Evolutionary conservation across 2,888 invertebrate genomes (phyloP).

Genomic region (Papilio protenor): DNA sequence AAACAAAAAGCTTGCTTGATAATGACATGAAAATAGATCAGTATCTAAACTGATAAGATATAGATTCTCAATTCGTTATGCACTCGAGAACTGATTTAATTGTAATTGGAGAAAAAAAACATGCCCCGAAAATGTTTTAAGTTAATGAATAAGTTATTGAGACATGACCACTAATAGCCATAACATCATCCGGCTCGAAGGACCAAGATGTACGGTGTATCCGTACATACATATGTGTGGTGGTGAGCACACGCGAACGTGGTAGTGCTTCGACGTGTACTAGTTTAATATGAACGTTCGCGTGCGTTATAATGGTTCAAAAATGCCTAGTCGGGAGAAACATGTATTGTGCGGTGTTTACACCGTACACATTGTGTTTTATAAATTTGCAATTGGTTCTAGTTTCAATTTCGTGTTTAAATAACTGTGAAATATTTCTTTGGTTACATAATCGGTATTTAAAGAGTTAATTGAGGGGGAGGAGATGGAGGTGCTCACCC

Average conservation of each 20-base stretch:
- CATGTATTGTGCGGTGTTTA: too few species aligned
- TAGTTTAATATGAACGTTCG: too few species aligned
- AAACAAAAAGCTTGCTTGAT: background rate
- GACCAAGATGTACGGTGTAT: too few species aligned
- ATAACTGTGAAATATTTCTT: background rate
- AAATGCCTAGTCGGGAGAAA: too few species aligned
- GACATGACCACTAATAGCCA: background rate
- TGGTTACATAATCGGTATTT: background rate
- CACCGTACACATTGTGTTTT: too few species aligned
- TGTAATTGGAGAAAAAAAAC: background rate
- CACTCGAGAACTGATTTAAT: background rate
- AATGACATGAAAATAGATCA: background rate
- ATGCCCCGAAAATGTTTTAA: slow-evolving; percentile 16
- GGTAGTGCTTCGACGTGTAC: too few species aligned
- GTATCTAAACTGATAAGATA: background rate
- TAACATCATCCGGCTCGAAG: too few species aligned
- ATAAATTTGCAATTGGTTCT: background rate
- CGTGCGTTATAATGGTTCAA: too few species aligned
- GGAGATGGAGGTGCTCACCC: slow-evolving; percentile 83
- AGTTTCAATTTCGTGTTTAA: background rate
- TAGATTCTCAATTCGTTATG: background rate
- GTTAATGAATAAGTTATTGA: background rate
- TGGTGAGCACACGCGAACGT: too few species aligned
- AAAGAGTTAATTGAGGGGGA: background rate
- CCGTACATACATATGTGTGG: too few species aligned